Evolutionary conservation across 2,797 vertebrate genomes (phyloP), one percentile per base, ranked within the genome.

Genomic region (Caiman crocodilus): DNA sequence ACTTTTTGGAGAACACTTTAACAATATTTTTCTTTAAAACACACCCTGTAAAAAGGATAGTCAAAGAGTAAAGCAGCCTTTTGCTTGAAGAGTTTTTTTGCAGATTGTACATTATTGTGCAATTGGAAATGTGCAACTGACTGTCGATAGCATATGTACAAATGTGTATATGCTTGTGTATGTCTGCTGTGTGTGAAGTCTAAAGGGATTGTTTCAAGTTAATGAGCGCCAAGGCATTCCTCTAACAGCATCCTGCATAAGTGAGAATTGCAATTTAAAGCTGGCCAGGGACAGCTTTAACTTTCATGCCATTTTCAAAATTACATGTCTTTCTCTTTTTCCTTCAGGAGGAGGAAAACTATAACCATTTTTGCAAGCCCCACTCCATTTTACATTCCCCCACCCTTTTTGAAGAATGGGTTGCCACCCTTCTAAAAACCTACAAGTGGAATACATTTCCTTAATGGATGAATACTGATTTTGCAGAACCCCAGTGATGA

Each of bases 231-330:
- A 95, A 97, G 95, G 95, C 97, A 97, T 97, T 97, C 93, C 91
- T 97, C 88, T 84, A 94, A 88, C 96, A 97, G 85, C 92, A 94
- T 96, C 92, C 94, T 96, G 92, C 88, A 3, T 89, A 97, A 96
- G 96, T 96, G 97, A 95, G 94, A 98, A 97, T 97, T 95, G 96
- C 95, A 96, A 98, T 97, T 97, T 96, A 97, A 96, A 96, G 87
- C 93, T 96, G 96, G 83, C 91, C 92, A 95, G 88, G 90, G 88
- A 90, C 93, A 94, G 93, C 85, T 95, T 93, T 94, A 90, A 95
- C 83, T 96, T 93, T 82, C 67, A 93, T 42, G 73, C 32, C 74
- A 88, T 93, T 86, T 95, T 96, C 94, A 96, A 95, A 96, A 97
- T 92, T 87, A 92, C 69, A 61, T 86, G n/a, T 76, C 92, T 88